Conservation (phyloP, 2,113 vertebrate species). For the Aix galericulata region DNA sequence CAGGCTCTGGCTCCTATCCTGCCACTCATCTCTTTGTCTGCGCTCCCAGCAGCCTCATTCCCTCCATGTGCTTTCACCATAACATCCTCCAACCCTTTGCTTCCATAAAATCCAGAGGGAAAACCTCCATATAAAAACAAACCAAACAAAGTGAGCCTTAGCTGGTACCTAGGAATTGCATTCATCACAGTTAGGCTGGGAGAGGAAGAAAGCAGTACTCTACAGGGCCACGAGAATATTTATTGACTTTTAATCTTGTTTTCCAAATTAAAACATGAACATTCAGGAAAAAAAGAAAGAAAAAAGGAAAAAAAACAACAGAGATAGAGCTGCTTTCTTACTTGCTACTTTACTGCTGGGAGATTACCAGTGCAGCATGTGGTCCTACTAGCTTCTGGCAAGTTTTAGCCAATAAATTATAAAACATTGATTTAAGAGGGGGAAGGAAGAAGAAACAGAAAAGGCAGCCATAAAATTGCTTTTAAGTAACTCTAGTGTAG, state of each 20-base stretch:
- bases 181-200: not conserved
- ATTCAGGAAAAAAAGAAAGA: too few relatives aligned
- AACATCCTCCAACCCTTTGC: not conserved
- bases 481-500: slow-evolving; percentile 1
- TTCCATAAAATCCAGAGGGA: not conserved
- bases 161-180: not conserved
- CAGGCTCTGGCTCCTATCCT: not conserved
- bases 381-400: slow-evolving; percentile 14
- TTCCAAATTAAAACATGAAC: slow-evolving; percentile 23
- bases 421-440: slow-evolving; percentile 7
- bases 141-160: not conserved
- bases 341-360: not conserved
- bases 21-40: not conserved
- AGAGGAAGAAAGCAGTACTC: not conserved
- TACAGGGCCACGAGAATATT: not conserved
- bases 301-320: not conserved
- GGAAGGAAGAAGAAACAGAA: not conserved
- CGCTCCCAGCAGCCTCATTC: not conserved
- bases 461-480: slow-evolving; percentile 39
- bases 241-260: not conserved
- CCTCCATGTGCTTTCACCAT: not conserved
- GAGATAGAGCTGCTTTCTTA: not conserved
- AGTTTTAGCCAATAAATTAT: slow-evolving; percentile 19
- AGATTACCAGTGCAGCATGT: slow-evolving; percentile 14
- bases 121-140: not conserved